Base-by-base conservation (phyloP, 2,113 vertebrate species). In the Mola mola region DNA sequence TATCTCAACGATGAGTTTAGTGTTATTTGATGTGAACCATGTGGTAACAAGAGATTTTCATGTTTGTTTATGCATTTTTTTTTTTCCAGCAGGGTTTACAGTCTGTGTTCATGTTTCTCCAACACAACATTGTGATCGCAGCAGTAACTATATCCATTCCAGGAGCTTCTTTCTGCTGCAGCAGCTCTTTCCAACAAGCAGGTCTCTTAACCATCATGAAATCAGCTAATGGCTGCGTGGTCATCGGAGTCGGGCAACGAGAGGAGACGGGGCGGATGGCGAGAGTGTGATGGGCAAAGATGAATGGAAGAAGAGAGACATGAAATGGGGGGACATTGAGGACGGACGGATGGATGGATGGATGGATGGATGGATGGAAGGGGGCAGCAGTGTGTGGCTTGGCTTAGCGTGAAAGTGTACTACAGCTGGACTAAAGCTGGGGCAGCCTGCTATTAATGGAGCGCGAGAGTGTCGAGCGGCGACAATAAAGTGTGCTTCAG, bases 401-500 rank as follows among this genome's bases (percentile, higher is more conserved):
- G 53, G 42, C 40, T n/a, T n/a, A 75, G 66, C 72, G 81, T 81
- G 75, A 81, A 83, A 81, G 83, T 58, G 36, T 48, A 46, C 59
- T 51, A 0, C 83, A 86, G 77, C 70, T 81, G 85, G 58, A 58
- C 21, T 28, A 26, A 66, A 84, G 81, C 77, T 81, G 74, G 67
- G 72, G 47, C 79, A 73, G 77, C 38, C 48, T 55, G 76, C 71
- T 71, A 67, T 70, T 65, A 74, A 69, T 70, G 29, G 73, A 40
- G 55, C 2, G 20, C 31, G 56, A 67, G 20, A 12, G 47, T 31
- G 43, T 44, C 3, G 7, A 46, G 57, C 28, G 15, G 67, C 17
- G 55, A 46, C 69, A 46, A 26, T 49, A 56, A 56, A 69, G 38
- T 63, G 49, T 3, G 10, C 22, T 36, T 79, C 44, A 44, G 4